Evolutionary conservation across 1,140 invertebrate species (phyloP), one percentile per base, ranked within the genome.

Genomic region (Phocides pigmalion): DNA sequence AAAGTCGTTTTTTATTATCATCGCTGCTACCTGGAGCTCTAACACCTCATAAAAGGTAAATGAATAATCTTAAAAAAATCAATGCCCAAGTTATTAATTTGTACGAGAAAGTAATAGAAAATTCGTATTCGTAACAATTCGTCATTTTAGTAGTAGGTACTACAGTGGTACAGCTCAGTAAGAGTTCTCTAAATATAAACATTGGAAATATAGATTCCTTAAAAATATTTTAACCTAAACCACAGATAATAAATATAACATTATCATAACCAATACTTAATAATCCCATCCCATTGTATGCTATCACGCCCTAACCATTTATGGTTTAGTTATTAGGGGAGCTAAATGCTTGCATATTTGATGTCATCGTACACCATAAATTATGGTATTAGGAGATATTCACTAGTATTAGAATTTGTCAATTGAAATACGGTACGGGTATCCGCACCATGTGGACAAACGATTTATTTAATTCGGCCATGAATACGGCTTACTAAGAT

Each of bases 301-400:
- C 44, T 64, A 82, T 82, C 82, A 85, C 82, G 82, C 82, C 81
- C 79, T 71, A 51, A 56, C 71, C 66, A 76, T 84, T 80, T 66
- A 41, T 42, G 56, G 39, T 32, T 64, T 46, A 63, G 51, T 51
- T 68, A 63, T 62, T 63, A 32, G 67, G 68, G 67, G 73, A 61
- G 54, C 51, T 53, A 72, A 74, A 79, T 58, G 64, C 67, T 70
- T 70, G 72, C 74, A 74, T 79, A 81, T 76, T 67, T 61, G 70
- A 62, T 76, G 74, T 77, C 72, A 80, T 65, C 58, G 62, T 70
- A 72, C 62, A 72, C 64, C 59, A 86, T 86, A 84, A 86, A 82
- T 86, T 76, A 84, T 54, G 68, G 83, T 74, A 81, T 86, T 84
- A 84, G 66, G 63, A 62, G 72, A 72, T 76, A 74, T 70, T 65